phyloP scores from a whole-genome alignment of 2,888 invertebrate species.

The Hydropsyche betteni region DNA sequence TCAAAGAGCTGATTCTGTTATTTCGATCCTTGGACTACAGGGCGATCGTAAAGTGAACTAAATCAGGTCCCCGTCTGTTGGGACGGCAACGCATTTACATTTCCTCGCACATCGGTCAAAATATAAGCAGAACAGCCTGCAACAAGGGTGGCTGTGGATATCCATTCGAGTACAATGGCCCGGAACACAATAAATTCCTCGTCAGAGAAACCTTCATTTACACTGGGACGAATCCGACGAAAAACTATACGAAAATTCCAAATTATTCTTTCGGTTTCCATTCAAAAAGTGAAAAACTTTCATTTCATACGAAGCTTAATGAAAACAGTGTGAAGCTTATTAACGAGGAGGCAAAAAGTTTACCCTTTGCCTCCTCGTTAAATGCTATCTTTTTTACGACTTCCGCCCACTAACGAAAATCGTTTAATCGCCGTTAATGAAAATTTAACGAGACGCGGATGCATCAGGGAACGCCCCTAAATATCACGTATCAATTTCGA shows the following conservation, averaged over 20 bases:
- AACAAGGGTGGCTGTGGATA: constrained; percentile 38
- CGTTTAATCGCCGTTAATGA: not conserved
- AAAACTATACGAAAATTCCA: too few species aligned
- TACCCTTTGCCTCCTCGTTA: too few species aligned
- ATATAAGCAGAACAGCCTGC: constrained; percentile 39
- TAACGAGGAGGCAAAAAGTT: too few species aligned
- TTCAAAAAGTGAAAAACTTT: not conserved
- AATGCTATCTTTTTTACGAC: too few species aligned
- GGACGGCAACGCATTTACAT: constrained; percentile 35
- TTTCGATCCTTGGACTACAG: constrained; percentile 16
- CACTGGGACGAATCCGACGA: constrained; percentile 13
- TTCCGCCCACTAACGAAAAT: not conserved
- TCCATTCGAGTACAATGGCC: constrained; percentile 38
- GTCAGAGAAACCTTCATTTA: constrained; percentile 17
- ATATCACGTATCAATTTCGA: too few species aligned
- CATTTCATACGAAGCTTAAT: not conserved
- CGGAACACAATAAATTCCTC: constrained; percentile 38
- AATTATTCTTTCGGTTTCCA: not conserved
- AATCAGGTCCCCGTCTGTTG: constrained; percentile 35
- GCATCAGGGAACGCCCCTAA: not conserved
- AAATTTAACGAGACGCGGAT: not conserved
- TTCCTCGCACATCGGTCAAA: constrained; percentile 42
- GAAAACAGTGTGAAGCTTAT: not conserved
- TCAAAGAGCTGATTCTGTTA: too few species aligned
- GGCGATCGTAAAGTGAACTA: constrained; percentile 8